phyloP scores from a whole-genome alignment of 1,140 invertebrate genomes.

The Bombus cullumanus region DNA sequence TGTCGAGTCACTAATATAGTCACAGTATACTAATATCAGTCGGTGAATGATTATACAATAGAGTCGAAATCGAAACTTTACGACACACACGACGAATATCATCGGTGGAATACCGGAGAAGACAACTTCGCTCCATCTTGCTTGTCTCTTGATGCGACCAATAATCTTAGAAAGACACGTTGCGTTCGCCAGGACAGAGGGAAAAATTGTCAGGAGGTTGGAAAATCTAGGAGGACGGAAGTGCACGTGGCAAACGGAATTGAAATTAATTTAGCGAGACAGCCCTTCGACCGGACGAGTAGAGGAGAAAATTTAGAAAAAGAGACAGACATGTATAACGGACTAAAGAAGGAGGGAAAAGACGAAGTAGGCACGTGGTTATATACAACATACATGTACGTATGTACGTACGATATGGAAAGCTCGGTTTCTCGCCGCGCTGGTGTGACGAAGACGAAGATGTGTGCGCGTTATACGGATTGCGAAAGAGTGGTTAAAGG shows the following conservation, averaged over 20 bases:
- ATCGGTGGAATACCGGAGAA: background rate
- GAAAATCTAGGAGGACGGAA: conserved; percentile 13
- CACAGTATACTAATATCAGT: background rate
- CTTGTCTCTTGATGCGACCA: conserved; percentile 6
- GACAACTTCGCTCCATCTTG: background rate
- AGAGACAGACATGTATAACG: background rate
- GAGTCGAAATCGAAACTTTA: background rate
- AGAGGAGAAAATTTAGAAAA: background rate
- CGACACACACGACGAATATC: too few species aligned
- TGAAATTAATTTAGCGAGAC: conserved; percentile 72
- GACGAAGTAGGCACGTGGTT: conserved; percentile 15
- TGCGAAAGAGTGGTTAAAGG: conserved; percentile 48
- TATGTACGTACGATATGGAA: conserved; percentile 16
- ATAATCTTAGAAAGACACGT: background rate
- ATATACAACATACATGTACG: background rate
- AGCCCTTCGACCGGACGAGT: background rate
- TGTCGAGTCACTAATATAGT: background rate
- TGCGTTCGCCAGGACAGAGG: background rate
- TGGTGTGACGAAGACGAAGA: conserved; percentile 46
- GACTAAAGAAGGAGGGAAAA: conserved; percentile 36
- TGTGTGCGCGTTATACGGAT: conserved; percentile 58
- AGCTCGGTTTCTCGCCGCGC: conserved; percentile 48
- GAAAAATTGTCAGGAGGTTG: conserved; percentile 29
- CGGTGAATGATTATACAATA: background rate
- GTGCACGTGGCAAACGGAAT: conserved; percentile 53